Conservation (phyloP, 2,888 invertebrate species). For the Epinotia bilunana region DNA sequence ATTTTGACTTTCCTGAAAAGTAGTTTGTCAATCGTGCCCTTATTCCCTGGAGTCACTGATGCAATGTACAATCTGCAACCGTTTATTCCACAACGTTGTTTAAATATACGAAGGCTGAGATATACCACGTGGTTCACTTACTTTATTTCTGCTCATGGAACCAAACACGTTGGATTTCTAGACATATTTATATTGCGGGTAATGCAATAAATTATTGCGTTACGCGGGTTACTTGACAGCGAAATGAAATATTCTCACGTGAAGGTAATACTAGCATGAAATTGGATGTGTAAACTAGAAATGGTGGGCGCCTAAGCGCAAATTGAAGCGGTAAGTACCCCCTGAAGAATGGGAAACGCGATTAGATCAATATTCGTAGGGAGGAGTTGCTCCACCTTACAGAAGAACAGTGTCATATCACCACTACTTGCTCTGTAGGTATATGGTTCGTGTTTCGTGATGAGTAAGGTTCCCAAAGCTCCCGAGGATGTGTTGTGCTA, state of each 20-base stretch:
- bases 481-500: too few relatives aligned
- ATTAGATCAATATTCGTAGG: too few relatives aligned
- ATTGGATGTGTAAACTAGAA: conserved; percentile 22
- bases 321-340: conserved; percentile 3
- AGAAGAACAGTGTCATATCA: too few relatives aligned
- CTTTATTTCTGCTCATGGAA: conserved; percentile 12
- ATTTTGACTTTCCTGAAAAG: too few relatives aligned
- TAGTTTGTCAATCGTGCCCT: too few relatives aligned
- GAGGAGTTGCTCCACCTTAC: too few relatives aligned
- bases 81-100: too few relatives aligned
- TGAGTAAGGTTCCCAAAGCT: too few relatives aligned
- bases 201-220: conserved; percentile 44
- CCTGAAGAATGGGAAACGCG: background rate
- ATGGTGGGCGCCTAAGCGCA: conserved; percentile 1
- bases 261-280: conserved; percentile 19
- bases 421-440: too few relatives aligned
- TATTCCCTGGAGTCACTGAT: too few relatives aligned
- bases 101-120: background rate
- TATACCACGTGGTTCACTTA: conserved; percentile 7
- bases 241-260: conserved; percentile 42
- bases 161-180: conserved; percentile 18
- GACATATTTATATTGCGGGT: conserved; percentile 33
- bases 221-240: conserved; percentile 38
- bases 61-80: too few relatives aligned
- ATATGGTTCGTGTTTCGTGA: too few relatives aligned